A percentile compares a stretch with the other conserved stretches of the same genome.
phyloP scores from a whole-genome alignment of 30 jellyfish, hydroid and myxozoan genomes.

The Mastigias papua region DNA sequence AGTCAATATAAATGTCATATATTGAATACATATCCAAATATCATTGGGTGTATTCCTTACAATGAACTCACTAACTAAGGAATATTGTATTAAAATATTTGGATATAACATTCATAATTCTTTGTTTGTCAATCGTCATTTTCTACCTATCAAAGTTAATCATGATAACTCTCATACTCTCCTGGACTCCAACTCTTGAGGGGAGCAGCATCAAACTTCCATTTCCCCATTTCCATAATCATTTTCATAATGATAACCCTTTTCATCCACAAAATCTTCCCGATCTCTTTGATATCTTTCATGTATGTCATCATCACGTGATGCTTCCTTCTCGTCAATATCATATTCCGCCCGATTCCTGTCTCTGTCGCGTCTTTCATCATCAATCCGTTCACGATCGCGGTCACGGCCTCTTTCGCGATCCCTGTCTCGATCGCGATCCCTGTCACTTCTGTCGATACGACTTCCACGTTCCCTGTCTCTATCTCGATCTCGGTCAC shows the following conservation, averaged over 20 bases:
- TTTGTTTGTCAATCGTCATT: background rate
- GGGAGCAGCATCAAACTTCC: background rate
- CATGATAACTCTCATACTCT: background rate
- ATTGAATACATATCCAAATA: too few species aligned
- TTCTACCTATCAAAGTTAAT: too few species aligned
- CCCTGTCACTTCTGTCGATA: slow-evolving; percentile 65
- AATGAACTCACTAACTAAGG: too few species aligned
- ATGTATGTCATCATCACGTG: slow-evolving; percentile 16
- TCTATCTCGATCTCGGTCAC: slow-evolving; percentile 73
- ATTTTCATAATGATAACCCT: slow-evolving; percentile 29
- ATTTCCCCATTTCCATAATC: slow-evolving; percentile 32
- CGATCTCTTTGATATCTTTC: slow-evolving; percentile 11
- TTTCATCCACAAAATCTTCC: slow-evolving; percentile 13
- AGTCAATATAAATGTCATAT: too few species aligned
- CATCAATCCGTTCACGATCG: slow-evolving; percentile 56
- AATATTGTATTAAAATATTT: too few species aligned
- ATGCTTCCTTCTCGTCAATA: slow-evolving; percentile 35
- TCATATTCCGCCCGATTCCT: slow-evolving; percentile 56
- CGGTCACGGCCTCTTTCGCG: slow-evolving; percentile 60
- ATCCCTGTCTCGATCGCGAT: slow-evolving; percentile 64
- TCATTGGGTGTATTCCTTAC: too few species aligned
- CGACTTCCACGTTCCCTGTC: slow-evolving; percentile 49
- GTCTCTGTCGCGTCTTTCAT: slow-evolving; percentile 64
- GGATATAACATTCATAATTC: too few species aligned
- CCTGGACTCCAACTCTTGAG: background rate